phyloP scores from a whole-genome alignment of 2,113 vertebrate species.

The Alligator mississippiensis region DNA sequence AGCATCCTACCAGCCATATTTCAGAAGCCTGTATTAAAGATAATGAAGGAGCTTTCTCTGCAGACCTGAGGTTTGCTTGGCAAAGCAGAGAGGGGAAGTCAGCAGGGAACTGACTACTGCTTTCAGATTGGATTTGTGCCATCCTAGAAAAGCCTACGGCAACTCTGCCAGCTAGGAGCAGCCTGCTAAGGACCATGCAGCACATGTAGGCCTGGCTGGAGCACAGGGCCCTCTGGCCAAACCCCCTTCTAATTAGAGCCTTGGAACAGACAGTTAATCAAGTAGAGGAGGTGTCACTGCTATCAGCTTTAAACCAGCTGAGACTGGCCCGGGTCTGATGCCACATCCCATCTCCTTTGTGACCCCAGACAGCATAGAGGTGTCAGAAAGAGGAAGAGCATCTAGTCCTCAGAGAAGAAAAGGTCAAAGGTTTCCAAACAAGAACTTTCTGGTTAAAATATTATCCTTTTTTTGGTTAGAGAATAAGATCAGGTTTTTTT shows the following conservation, averaged over 20 bases:
- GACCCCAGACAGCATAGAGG: neutral
- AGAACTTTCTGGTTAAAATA: neutral
- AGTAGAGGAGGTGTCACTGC: neutral
- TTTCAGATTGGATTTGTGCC: constrained; percentile 15
- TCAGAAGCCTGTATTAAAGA: neutral
- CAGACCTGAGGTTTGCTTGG: constrained; percentile 36
- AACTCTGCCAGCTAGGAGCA: neutral
- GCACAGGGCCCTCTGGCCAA: rapidly evolving
- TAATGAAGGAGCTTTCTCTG: constrained; percentile 1
- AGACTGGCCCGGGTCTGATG: rapidly evolving
- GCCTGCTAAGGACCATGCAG: neutral
- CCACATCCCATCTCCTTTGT: rapidly evolving
- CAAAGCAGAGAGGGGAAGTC: rapidly evolving
- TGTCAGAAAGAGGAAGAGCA: rapidly evolving
- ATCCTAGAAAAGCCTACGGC: rapidly evolving
- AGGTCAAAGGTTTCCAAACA: neutral
- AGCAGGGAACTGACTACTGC: neutral
- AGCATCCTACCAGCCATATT: constrained; percentile 9
- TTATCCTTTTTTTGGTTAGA: no score
- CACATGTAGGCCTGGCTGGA: rapidly evolving
- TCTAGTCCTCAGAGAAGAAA: neutral
- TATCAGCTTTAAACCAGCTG: neutral
- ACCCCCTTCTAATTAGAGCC: rapidly evolving
- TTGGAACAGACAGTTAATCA: neutral
- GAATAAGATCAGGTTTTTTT: neutral